A percentile compares a stretch with the other conserved stretches of the same genome.
These are phyloP conservation scores for Enteromius argenteus DNA, from an alignment of 2,797 vertebrate genomes.

Conservation along the genomic window DNA sequence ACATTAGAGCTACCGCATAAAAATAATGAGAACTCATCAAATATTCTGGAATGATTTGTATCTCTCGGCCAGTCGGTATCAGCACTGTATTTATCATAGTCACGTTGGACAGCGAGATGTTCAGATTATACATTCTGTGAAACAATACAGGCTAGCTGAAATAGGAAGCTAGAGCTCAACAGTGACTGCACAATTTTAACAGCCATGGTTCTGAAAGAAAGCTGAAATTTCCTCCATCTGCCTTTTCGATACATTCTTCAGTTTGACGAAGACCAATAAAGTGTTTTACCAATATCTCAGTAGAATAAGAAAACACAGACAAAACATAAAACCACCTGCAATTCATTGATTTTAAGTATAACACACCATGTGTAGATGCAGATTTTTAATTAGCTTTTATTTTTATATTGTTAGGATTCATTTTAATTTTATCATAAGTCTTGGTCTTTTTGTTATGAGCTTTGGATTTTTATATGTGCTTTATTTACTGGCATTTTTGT, in stretches of 20 bases:
- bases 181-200: not conserved
- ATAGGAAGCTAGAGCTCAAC: not conserved
- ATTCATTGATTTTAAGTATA: not conserved
- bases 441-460: not conserved
- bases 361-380: not conserved
- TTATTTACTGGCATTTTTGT: not conserved
- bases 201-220: not conserved
- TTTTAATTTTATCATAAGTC: too few relatives aligned
- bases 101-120: not conserved
- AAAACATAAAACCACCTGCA: not conserved
- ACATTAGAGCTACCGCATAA: slow-evolving; percentile 39
- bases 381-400: not conserved
- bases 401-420: not conserved
- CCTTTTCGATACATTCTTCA: not conserved
- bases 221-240: not conserved
- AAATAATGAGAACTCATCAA: slow-evolving; percentile 12
- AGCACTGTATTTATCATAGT: slow-evolving; percentile 1
- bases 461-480: too few relatives aligned
- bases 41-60: slow-evolving; percentile 22
- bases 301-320: not conserved
- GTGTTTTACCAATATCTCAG: not conserved
- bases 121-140: not conserved
- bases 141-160: not conserved
- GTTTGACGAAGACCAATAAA: not conserved
- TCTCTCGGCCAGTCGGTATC: not conserved